A percentile compares a stretch with the other conserved stretches of the same genome.
These are phyloP conservation scores for Tetragnatha montana DNA, from an alignment of 2,888 invertebrate species.

Conservation along the genomic window DNA sequence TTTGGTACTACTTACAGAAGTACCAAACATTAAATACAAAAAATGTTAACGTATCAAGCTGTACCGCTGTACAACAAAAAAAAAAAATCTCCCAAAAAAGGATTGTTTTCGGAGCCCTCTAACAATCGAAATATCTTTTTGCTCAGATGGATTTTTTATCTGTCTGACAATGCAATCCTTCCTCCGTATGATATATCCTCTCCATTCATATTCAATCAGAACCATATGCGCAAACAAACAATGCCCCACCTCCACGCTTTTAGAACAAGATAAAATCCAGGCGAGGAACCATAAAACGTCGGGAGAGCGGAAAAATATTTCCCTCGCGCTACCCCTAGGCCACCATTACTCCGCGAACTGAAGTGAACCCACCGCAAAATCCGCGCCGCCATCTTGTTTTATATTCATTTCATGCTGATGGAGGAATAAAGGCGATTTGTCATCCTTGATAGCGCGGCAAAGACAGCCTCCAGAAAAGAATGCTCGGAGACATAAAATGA, in stretches of 20 bases:
- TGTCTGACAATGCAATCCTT: neutral
- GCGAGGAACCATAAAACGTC: neutral
- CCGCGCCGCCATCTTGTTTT: conserved; percentile 37
- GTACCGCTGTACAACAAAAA: too few relatives aligned
- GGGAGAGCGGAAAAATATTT: neutral
- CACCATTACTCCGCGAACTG: conserved; percentile 26
- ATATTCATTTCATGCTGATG: conserved; percentile 56
- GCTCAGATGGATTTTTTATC: neutral
- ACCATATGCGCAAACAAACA: neutral
- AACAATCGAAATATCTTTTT: too few relatives aligned
- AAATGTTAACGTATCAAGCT: too few relatives aligned
- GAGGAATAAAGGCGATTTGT: conserved; percentile 54
- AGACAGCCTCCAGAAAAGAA: conserved; percentile 16
- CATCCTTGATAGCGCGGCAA: conserved; percentile 40
- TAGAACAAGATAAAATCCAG: neutral
- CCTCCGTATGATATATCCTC: neutral
- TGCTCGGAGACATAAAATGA: conserved; percentile 58
- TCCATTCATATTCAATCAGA: neutral
- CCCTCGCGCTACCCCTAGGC: neutral
- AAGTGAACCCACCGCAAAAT: conserved; percentile 21
- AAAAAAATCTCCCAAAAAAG: too few relatives aligned
- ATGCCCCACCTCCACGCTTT: neutral
- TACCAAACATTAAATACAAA: too few relatives aligned
- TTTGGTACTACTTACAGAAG: too few relatives aligned
- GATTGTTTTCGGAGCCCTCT: too few relatives aligned